Conservation (phyloP, 2,888 invertebrate genomes). For the Stenchaetothrips biformis region DNA sequence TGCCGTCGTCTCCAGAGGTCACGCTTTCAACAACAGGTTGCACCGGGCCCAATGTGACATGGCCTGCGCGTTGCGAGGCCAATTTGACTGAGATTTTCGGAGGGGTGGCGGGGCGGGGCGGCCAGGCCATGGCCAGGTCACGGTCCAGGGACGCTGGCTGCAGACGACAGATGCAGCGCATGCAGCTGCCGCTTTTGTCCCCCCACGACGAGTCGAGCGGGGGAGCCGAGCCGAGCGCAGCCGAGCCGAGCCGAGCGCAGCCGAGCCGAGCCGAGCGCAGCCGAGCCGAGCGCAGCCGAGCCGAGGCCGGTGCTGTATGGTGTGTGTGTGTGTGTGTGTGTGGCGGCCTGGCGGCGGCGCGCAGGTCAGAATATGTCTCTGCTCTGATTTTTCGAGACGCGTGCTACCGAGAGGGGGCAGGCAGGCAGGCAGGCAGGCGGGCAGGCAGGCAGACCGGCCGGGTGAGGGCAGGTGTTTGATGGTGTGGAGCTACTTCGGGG, state of each 20-base stretch:
- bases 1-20: no score
- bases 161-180: not conserved
- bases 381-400: not conserved
- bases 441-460: not conserved
- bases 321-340: not conserved
- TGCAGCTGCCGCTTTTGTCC: not conserved
- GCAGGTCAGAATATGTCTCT: not conserved
- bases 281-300: not conserved
- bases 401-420: not conserved
- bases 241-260: not conserved
- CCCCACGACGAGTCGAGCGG: not conserved
- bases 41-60: no score
- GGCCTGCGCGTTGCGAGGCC: no score
- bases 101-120: not conserved
- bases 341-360: not conserved
- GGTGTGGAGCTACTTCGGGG: not conserved
- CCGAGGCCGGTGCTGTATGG: not conserved
- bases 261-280: not conserved
- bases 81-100: not conserved
- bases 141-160: not conserved
- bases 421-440: not conserved
- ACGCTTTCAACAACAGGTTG: no score
- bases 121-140: not conserved
- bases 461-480: no score
- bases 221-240: not conserved